Percentiles rank a stretch among this genome's conserved stretches.
Evolutionary conservation across 1,140 invertebrate genomes (phyloP).

Genomic region (Tetramorium simillimum): DNA sequence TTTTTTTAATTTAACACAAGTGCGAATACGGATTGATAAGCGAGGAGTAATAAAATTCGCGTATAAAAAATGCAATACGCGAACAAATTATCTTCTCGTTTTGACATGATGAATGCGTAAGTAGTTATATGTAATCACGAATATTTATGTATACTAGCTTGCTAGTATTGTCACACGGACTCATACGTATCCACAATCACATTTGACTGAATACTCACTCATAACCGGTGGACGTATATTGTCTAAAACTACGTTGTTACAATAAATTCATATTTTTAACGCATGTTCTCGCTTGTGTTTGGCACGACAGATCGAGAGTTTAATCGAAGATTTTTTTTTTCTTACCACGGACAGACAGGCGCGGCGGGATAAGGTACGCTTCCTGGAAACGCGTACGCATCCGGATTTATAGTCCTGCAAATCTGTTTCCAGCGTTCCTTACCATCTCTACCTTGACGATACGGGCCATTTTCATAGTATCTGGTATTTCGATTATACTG

Average conservation of each 20-base stretch:
- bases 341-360: conserved; percentile 80
- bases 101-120: conserved; percentile 27
- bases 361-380: conserved; percentile 76
- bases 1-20: neutral
- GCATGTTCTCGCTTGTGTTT: conserved; percentile 28
- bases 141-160: conserved; percentile 63
- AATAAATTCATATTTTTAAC: conserved; percentile 80
- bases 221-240: conserved; percentile 66
- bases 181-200: conserved; percentile 9
- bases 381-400: conserved; percentile 81
- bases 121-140: conserved; percentile 30
- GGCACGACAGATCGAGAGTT: conserved; percentile 4
- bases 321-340: neutral
- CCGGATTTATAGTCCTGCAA: conserved; percentile 81
- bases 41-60: conserved; percentile 3
- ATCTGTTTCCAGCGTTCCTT: conserved; percentile 83
- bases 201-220: conserved; percentile 73
- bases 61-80: conserved; percentile 12
- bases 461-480: conserved; percentile 40
- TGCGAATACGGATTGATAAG: neutral
- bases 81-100: conserved; percentile 27
- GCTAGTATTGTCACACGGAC: conserved; percentile 54
- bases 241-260: conserved; percentile 71
- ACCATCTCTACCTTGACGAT: conserved; percentile 74
- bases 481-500: conserved; percentile 34